phyloP scores from a whole-genome alignment of 1,140 invertebrate genomes.

The Sycophaga agraensis region DNA sequence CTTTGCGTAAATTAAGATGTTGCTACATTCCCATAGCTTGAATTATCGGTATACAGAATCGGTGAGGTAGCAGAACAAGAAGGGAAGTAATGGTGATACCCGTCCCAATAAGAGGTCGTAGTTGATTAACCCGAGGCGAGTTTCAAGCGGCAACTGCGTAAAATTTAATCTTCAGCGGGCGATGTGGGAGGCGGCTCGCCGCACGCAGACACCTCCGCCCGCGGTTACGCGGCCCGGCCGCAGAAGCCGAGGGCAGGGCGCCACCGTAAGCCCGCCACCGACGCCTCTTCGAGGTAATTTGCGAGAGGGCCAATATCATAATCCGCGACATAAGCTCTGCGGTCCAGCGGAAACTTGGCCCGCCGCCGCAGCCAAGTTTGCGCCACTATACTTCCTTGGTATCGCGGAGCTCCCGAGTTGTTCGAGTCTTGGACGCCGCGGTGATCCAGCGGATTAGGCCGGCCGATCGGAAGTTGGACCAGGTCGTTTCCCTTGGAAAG shows the following conservation, averaged over 20 bases:
- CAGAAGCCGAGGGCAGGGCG: conserved; percentile 3
- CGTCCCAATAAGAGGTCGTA: no score
- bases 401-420: neutral
- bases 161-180: conserved; percentile 26
- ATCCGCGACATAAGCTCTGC: conserved; percentile 40
- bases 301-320: conserved; percentile 50
- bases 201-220: conserved; percentile 13
- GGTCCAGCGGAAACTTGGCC: conserved; percentile 18
- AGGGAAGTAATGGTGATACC: no score
- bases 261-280: conserved; percentile 29
- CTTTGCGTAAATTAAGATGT: no score
- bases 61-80: no score
- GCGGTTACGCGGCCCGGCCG: conserved; percentile 15
- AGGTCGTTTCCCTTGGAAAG: no score
- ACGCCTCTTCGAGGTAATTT: conserved; percentile 53
- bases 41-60: no score
- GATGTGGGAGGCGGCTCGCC: no score
- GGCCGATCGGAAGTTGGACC: no score
- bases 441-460: neutral
- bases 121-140: no score
- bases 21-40: no score
- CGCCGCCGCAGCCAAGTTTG: neutral
- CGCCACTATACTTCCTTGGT: no score
- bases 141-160: no score
- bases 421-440: neutral